Base-by-base conservation (phyloP, 2,797 vertebrate genomes). In the Sebastes oblongus region DNA sequence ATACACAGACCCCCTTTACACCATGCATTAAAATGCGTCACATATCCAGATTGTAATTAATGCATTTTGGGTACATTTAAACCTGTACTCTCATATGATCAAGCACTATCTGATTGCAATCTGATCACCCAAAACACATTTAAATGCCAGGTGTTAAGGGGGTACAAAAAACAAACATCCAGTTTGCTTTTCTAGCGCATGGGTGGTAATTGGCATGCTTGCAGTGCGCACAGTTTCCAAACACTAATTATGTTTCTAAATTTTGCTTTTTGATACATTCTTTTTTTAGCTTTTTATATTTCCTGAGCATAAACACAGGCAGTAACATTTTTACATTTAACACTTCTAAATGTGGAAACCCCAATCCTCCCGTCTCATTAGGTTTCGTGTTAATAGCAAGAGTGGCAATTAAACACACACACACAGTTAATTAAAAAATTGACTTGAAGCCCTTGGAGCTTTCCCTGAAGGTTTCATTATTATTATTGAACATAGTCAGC, bases 281-380 rank as follows among this genome's bases (percentile, higher is more conserved):
- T 69, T 14, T 60, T 70, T 79, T 69, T 62, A 68, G 18, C 29
- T 68, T 59, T 64, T 50, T 18, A 27, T 55, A 72, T 67, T 32
- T 56, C 32, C 55, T 30, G 12, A 22, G 55, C 3, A 24, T 52
- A 50, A 42, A 72, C 32, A 67, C n/a, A 65, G 32, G 46, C 7
- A 50, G 46, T 29, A 3, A 36, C 54, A 54, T 32, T 62, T 74
- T 14, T 36, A 59, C 5, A 68, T 76, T 55, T 50, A 30, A n/a
- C 2, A 32, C 11, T 20, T 77, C 22, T 60, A 69, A 72, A 70
- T 75, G 25, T 71, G 29, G 54, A 16, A 66, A 58, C 65, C 32
- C 59, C 66, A 79, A 29, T 68, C 27, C 67, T 50, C 54, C 4
- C 3, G 34, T 81, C 24, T 60, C 55, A 75, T 73, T 73, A 24